Base-by-base conservation (phyloP, 2,888 invertebrate species). In the Latrodectus hesperus region DNA sequence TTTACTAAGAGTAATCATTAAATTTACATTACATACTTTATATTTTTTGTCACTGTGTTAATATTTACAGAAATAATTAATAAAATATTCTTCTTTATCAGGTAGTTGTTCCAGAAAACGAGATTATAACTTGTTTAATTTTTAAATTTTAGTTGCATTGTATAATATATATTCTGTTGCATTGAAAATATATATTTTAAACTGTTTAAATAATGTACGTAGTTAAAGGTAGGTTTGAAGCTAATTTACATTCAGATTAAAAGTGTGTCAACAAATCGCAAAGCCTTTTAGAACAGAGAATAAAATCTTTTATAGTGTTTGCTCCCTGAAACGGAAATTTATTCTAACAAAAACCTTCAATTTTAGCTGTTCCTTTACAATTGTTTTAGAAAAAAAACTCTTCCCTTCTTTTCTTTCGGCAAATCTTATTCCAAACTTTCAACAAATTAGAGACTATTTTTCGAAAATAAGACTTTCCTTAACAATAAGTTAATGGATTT, bases 221-320 rank as follows among this genome's bases (percentile, higher is more conserved):
- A 38, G 38, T n/a, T 16, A 52, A 52, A 38, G 73, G 1, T n/a
- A 51, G 17, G 60, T 74, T 74, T 14, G 53, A 26, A 74, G 74
- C 55, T 74, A 74, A 74, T 74, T 74, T 74, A 74, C 74, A 74
- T 74, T 60, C 55, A 74, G 60, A 74, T 74, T 74, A 74, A 74
- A 74, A 26, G 26, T 74, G 5, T 74, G 74, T 74, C 74, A 74
- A 55, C 60, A 74, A 60, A 14, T 26, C 26, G 17, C 38, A 26
- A 53, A 12, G 26, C 17, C 8, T 26, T 4, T 38, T 38, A 38
- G 38, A 38, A 53, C 52, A 16, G 73, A 52, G 17, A 73, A 74
- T 38, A 74, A 53, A 60, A 14, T 1, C 17, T 74, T 74, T 9
- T 74, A 38, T 74, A 53, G 17, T 26, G 60, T 74, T 53, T 74